Percentiles rank a stretch among this genome's conserved stretches.
Evolutionary conservation across 1,140 invertebrate genomes (phyloP).

Genomic region (Cydia pomonella): DNA sequence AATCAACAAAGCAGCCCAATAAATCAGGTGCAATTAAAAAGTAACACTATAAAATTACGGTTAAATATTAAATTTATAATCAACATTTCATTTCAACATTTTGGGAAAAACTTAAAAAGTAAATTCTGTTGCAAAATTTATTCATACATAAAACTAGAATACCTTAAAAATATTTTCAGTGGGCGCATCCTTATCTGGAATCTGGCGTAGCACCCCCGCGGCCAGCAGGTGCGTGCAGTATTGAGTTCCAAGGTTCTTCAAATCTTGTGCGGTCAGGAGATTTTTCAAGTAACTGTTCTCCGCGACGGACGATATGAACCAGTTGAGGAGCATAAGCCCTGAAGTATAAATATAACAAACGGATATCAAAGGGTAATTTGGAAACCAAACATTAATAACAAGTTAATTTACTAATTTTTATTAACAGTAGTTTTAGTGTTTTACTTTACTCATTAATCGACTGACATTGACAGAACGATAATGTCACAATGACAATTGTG

Average conservation of each 20-base stretch:
- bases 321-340: slow-evolving; percentile 96
- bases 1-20: too few species aligned
- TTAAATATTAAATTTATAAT: too few species aligned
- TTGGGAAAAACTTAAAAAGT: too few species aligned
- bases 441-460: slow-evolving; percentile 34
- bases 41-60: too few species aligned
- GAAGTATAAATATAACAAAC: slow-evolving; percentile 44
- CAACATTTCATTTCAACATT: too few species aligned
- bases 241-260: slow-evolving; percentile 88
- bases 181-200: slow-evolving; percentile 85
- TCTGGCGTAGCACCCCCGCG: slow-evolving; percentile 90
- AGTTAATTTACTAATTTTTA: slow-evolving; percentile 26
- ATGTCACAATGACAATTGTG: background rate
- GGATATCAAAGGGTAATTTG: background rate
- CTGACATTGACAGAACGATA: slow-evolving; percentile 16
- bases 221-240: slow-evolving; percentile 95
- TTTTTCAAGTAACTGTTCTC: slow-evolving; percentile 85
- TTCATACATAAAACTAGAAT: slow-evolving; percentile 39
- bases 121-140: background rate
- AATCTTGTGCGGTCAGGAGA: slow-evolving; percentile 85
- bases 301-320: slow-evolving; percentile 90
- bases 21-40: too few species aligned
- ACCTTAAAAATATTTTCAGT: slow-evolving; percentile 89
- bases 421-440: slow-evolving; percentile 10
- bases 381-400: background rate